Conservation (phyloP, 2,888 invertebrate genomes). For the Trissolcus japonicus region DNA sequence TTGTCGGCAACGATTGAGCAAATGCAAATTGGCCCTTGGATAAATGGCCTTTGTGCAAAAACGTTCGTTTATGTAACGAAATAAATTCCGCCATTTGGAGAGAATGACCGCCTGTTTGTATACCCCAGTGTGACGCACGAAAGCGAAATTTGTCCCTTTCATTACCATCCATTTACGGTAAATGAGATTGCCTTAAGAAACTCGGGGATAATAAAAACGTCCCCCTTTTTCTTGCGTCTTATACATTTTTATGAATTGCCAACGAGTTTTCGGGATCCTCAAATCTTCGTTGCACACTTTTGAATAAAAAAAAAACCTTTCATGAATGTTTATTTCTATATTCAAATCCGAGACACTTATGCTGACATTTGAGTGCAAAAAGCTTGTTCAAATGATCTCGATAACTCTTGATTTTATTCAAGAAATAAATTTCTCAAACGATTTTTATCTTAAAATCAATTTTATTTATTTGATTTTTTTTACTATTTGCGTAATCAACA, state of each 20-base stretch:
- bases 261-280: background rate
- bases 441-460: too few species aligned
- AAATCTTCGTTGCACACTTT: too few species aligned
- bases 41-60: constrained; percentile 4
- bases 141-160: constrained; percentile 4
- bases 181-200: constrained; percentile 4
- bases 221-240: background rate
- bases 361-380: too few species aligned
- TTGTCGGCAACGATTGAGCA: constrained; percentile 7
- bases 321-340: too few species aligned
- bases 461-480: too few species aligned
- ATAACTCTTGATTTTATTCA: too few species aligned
- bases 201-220: constrained; percentile 6
- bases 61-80: background rate
- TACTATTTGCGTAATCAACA: too few species aligned
- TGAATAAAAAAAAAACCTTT: too few species aligned
- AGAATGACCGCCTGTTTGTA: constrained; percentile 3
- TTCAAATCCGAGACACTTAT: too few species aligned
- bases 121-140: background rate
- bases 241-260: constrained; percentile 14
- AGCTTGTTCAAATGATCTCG: too few species aligned
- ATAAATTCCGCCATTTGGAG: background rate
- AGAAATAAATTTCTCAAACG: too few species aligned
- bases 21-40: constrained; percentile 2
- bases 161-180: constrained; percentile 2